Evolutionary conservation across 37 sponge, comb jelly and placozoan genomes (phyloP), one percentile per base, ranked within the genome.

Genomic region (Chondrilla cf. caribensis): DNA sequence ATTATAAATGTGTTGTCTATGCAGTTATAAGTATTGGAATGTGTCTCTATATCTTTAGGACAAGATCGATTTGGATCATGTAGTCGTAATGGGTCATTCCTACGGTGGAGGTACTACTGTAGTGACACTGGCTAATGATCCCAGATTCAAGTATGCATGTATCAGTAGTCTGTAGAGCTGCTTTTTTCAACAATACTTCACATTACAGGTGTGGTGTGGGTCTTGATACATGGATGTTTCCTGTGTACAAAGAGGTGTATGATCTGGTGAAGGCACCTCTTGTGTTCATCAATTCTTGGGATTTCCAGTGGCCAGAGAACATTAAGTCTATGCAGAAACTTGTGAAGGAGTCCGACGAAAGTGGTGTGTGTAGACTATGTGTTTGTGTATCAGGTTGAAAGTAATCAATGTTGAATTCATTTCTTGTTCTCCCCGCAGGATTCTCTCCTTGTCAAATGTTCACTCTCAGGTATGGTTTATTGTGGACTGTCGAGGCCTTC

Each of bases 151-250:
- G 90, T 92, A 39, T 47, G 51, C 11, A 47, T 47, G 11, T 47
- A 47, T 47, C 51, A 47, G 11, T 47, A 47, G 9, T 47, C 51
- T 47, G 9, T 47, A 47, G 6, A 47, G 9, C 11, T 47, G 51
- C 6, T 14, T 47, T 47, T 14, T 47, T 47, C 51, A 14, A 47
- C 51, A 6, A 47, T n/a, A n/a, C n/a, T 7, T 62, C 28, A 64
- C 7, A 3, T 9, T 75, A 21, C 29, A 89, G 89, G 33, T 86
- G 86, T 85, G 93, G 90, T 5, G 36, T 93, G 44, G 85, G 68
- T 21, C 38, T 93, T 60, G 93, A 93, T 80, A 47, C 79, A 22
- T 93, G 90, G 90, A 83, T 93, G 85, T 4, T 87, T 0, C 93
- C 93, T 0, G 33, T 93, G 25, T 79, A 88, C 44, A 31, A 60